phyloP scores from a whole-genome alignment of 1,140 invertebrate species.

The Zeugodacus cucurbitae region DNA sequence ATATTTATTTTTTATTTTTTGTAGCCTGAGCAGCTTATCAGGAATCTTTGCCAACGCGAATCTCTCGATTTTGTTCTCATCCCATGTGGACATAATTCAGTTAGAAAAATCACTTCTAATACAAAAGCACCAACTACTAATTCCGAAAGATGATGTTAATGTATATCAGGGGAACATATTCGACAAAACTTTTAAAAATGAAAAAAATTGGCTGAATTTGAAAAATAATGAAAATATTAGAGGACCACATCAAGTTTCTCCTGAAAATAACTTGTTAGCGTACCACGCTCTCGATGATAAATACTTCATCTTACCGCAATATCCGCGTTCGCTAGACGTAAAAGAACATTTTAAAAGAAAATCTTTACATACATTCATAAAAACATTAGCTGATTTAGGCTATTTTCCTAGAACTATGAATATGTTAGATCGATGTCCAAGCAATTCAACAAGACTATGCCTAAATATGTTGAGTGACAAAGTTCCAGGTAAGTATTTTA shows the following conservation, averaged over 20 bases:
- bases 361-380: not conserved
- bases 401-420: conserved; percentile 38
- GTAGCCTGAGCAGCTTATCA: conserved; percentile 45
- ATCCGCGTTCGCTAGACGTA: not conserved
- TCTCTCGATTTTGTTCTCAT: conserved; percentile 47
- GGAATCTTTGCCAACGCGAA: conserved; percentile 45
- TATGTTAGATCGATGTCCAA: conserved; percentile 39
- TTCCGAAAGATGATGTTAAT: conserved; percentile 27
- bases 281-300: no score
- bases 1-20: not conserved
- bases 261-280: not conserved
- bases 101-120: conserved; percentile 34
- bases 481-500: conserved; percentile 40
- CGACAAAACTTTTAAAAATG: not conserved
- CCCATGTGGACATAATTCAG: conserved; percentile 44
- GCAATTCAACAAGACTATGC: conserved; percentile 28
- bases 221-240: not conserved
- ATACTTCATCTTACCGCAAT: no score
- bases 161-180: not conserved
- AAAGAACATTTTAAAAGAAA: not conserved
- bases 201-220: not conserved
- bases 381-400: conserved; percentile 26
- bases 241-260: not conserved
- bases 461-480: conserved; percentile 43
- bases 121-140: conserved; percentile 41